Evolutionary conservation across 2,888 invertebrate species (phyloP).

Genomic region (Drosophila tripunctata): DNA sequence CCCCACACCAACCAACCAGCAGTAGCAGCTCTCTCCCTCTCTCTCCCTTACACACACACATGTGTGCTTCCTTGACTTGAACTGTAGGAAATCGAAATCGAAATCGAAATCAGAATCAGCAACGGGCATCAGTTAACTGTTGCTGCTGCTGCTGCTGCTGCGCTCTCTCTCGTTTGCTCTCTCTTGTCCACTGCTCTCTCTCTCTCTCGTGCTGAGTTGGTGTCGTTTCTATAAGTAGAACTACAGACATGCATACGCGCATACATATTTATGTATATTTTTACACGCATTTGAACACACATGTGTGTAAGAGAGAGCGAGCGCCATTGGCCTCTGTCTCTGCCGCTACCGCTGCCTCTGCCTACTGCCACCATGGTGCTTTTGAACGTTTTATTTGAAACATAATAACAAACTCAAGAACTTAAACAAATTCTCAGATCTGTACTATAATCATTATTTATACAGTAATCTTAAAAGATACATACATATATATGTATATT

Average conservation of each 20-base stretch:
- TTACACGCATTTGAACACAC: constrained; percentile 62
- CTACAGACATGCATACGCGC: constrained; percentile 64
- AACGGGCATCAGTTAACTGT: constrained; percentile 63
- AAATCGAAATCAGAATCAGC: constrained; percentile 40
- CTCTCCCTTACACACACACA: not conserved
- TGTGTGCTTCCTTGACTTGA: constrained; percentile 44
- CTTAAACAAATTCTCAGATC: too few species aligned
- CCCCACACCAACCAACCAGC: not conserved
- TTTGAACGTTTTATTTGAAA: too few species aligned
- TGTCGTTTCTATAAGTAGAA: constrained; percentile 68
- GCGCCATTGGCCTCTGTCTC: constrained; percentile 27
- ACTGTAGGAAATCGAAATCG: constrained; percentile 46
- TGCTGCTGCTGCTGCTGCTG: too few species aligned
- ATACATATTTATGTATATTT: constrained; percentile 60
- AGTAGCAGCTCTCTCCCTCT: not conserved
- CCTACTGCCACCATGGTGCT: too few species aligned
- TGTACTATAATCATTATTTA: too few species aligned
- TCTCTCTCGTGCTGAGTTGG: constrained; percentile 15
- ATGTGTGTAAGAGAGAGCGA: constrained; percentile 56
- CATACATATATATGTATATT: too few species aligned
- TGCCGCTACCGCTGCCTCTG: constrained; percentile 4
- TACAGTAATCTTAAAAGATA: too few species aligned
- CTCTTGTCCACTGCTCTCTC: too few species aligned
- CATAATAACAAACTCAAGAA: too few species aligned
- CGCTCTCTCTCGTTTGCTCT: constrained; percentile 28